These are phyloP conservation scores for Tanytarsus gracilentus DNA, from an alignment of 2,888 invertebrate genomes.

Conservation along the genomic window DNA sequence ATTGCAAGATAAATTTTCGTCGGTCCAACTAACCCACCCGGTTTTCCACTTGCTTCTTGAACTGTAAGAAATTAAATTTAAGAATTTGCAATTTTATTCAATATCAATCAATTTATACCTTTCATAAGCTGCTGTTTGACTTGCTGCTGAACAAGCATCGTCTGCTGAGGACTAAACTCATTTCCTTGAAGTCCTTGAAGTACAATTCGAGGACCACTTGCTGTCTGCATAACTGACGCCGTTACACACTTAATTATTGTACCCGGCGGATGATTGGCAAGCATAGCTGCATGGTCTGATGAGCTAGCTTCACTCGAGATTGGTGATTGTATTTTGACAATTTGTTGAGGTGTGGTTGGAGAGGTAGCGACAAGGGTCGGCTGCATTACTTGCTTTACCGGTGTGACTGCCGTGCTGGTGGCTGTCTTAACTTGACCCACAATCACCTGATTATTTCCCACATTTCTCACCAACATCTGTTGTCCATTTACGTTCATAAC, in stretches of 20 bases:
- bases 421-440: constrained; percentile 60
- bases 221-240: constrained; percentile 77
- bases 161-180: constrained; percentile 71
- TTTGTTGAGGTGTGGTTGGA: constrained; percentile 29
- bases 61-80: constrained; percentile 48
- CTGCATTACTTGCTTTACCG: constrained; percentile 28
- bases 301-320: constrained; percentile 33
- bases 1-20: constrained; percentile 80
- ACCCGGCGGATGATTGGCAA: constrained; percentile 74
- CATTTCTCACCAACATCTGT: constrained; percentile 70
- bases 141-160: constrained; percentile 76
- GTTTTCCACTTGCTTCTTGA: constrained; percentile 78
- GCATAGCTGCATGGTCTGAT: constrained; percentile 56
- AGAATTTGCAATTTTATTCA: constrained; percentile 35
- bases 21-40: constrained; percentile 74
- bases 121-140: constrained; percentile 80
- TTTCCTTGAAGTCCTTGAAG: constrained; percentile 76
- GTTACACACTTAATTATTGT: constrained; percentile 81
- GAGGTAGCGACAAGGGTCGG: constrained; percentile 29
- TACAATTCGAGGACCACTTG: constrained; percentile 76
- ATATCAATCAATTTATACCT: constrained; percentile 47
- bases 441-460: constrained; percentile 70
- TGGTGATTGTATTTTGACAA: constrained; percentile 32
- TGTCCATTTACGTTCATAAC: constrained; percentile 77
- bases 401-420: background rate